Evolutionary conservation across 2,113 vertebrate genomes (phyloP), one percentile per base, ranked within the genome.

Genomic region (Poeciliopsis retropinna): DNA sequence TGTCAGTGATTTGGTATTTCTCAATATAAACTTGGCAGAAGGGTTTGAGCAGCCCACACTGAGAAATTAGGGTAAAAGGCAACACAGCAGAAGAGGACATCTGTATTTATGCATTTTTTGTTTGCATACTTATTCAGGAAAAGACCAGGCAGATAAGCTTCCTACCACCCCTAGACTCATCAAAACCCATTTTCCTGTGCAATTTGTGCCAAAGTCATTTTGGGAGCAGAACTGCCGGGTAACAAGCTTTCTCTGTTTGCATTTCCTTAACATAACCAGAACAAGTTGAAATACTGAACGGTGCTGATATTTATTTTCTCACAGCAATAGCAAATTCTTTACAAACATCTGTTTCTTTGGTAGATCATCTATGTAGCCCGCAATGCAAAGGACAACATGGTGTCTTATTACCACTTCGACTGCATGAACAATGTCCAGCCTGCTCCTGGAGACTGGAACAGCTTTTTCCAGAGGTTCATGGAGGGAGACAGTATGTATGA

Each of bases 391-490:
- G 96, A 97, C 92, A 95, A 85, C 31, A 68, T 93, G 60, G 95
- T 97, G 17, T 97, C 96, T 29, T 97, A 90, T 87, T 97, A 94
- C 76, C 94, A 97, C 79, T 97, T 96, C 88, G 93, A 95, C 70
- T 92, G 91, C 70, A 97, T 97, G 96, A 94, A 91, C 78, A 77
- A 32, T 73, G 57, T 1, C 15, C 0, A 95, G 14, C 95, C 96
- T 57, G 93, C 95, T 0, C 90, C 96, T 73, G 95, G 94, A 73
- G 94, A 94, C 11, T 95, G 94, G 94, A 94, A 88, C 27, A 92
- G 87, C 34, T 97, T 85, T 62, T 7, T 95, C 7, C 87, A 95
- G 34, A 92, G 81, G 73, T 97, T 96, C 86, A 87, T 94, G 88
- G 64, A 85, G 0, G 96, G 96, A 88, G 94, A 96, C 83, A 78